A percentile compares a stretch with the other conserved stretches of the same genome.
Conservation (phyloP, 2,888 invertebrate species). For the Elmis aenea region DNA sequence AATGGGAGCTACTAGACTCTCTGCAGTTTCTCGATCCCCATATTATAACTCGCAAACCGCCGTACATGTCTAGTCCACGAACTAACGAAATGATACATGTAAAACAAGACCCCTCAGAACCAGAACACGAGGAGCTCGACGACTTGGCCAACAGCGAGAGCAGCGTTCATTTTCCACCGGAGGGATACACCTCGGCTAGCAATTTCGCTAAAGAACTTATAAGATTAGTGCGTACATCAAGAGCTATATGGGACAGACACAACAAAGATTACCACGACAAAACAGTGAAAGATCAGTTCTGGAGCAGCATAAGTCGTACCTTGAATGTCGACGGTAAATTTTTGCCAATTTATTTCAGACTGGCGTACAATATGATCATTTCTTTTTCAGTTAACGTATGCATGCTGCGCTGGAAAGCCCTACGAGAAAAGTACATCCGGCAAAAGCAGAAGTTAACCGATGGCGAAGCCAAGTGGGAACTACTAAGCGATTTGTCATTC, state of each 20-base stretch:
- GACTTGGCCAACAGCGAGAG: constrained; percentile 8
- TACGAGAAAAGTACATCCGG: constrained; percentile 36
- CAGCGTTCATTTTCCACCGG: no score
- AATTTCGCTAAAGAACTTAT: constrained; percentile 31
- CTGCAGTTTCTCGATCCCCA: constrained; percentile 33
- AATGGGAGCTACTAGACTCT: constrained; percentile 29
- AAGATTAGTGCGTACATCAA: constrained; percentile 28
- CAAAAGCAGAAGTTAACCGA: constrained; percentile 33
- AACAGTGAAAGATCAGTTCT: constrained; percentile 30
- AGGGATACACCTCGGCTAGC: constrained; percentile 5
- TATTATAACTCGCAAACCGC: constrained; percentile 28
- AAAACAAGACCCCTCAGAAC: constrained; percentile 10
- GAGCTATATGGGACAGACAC: constrained; percentile 36
- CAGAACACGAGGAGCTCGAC: constrained; percentile 6
- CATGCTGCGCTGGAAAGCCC: constrained; percentile 34
- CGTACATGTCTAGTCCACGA: constrained; percentile 6
- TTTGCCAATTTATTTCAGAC: no score
- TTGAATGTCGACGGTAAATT: constrained; percentile 26
- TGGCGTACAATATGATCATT: no score
- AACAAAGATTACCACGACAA: constrained; percentile 33
- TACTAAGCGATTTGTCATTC: constrained; percentile 33
- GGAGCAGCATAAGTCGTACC: constrained; percentile 29
- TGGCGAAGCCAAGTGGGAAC: constrained; percentile 34
- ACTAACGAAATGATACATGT: constrained; percentile 7
- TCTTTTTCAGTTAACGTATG: constrained; percentile 26